A percentile compares a stretch with the other conserved stretches of the same genome.
Conservation (phyloP, 1,140 invertebrate species). For the Piezodorus guildinii region DNA sequence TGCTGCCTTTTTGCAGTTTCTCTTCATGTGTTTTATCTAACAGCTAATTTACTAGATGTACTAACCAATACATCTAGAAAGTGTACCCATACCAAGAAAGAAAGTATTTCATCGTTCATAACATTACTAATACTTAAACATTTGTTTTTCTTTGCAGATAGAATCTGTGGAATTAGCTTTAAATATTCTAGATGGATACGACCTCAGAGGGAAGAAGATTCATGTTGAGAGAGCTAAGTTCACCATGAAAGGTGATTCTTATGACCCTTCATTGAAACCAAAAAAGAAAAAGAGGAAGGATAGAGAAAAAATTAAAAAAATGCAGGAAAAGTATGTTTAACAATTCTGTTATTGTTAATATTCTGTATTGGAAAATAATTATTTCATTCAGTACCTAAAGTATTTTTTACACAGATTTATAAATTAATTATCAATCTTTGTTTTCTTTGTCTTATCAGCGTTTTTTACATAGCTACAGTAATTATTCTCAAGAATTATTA, state of each 20-base stretch:
- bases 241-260: conserved; percentile 79
- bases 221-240: conserved; percentile 90
- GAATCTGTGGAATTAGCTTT: conserved; percentile 92
- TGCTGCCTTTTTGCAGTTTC: too few species aligned
- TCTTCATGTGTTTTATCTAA: too few species aligned
- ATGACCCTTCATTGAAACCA: conserved; percentile 86
- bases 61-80: too few species aligned
- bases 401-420: too few species aligned
- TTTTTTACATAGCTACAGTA: too few species aligned
- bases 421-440: too few species aligned
- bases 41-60: too few species aligned
- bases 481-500: too few species aligned
- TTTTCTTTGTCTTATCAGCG: too few species aligned
- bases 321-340: conserved; percentile 71
- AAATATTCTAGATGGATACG: conserved; percentile 81
- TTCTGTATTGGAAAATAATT: not conserved
- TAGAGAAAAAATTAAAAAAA: conserved; percentile 81
- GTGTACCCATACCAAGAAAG: too few species aligned
- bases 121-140: not conserved
- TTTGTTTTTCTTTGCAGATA: conserved; percentile 41
- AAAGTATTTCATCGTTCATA: too few species aligned
- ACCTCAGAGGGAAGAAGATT: conserved; percentile 63
- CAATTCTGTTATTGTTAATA: not conserved
- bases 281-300: conserved; percentile 84
- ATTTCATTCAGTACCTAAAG: too few species aligned